Evolutionary conservation across 2,888 invertebrate genomes (phyloP).

Genomic region (Scaptomyza tumidula): DNA sequence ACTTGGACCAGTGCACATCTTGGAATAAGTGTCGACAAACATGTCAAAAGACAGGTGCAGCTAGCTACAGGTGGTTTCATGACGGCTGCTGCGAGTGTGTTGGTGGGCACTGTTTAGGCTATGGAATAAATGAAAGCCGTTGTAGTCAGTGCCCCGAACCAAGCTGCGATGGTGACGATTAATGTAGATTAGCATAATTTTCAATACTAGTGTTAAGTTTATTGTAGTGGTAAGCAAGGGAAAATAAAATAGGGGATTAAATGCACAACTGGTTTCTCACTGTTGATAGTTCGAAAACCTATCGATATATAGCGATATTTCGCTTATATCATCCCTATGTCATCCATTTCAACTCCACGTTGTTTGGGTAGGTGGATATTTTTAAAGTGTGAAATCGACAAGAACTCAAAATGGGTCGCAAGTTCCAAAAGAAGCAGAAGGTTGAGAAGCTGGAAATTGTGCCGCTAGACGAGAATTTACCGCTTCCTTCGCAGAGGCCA

Average conservation of each 20-base stretch:
- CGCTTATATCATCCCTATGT: constrained; percentile 29
- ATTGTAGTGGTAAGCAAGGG: constrained; percentile 13
- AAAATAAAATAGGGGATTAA: constrained; percentile 20
- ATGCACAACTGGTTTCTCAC: neutral
- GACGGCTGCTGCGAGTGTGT: constrained; percentile 97
- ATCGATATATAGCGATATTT: constrained; percentile 37
- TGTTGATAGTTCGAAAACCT: neutral
- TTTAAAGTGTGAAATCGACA: neutral
- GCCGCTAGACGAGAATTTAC: constrained; percentile 82
- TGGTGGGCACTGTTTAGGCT: constrained; percentile 93
- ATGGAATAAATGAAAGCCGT: constrained; percentile 94
- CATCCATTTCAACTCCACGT: constrained; percentile 65
- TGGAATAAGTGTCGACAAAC: constrained; percentile 93
- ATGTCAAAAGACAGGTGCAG: constrained; percentile 85
- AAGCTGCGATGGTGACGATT: constrained; percentile 86
- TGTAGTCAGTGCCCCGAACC: constrained; percentile 88
- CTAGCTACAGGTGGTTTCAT: constrained; percentile 87
- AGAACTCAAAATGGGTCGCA: constrained; percentile 68
- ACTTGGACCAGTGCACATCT: constrained; percentile 94
- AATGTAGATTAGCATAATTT: neutral
- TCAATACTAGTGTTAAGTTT: constrained; percentile 4
- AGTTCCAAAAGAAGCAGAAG: constrained; percentile 73
- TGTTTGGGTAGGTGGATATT: constrained; percentile 41
- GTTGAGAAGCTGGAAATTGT: constrained; percentile 83
- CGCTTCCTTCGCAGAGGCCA: constrained; percentile 87